Base-by-base conservation (phyloP, 2,797 vertebrate species). In the Ficedula albicollis region DNA sequence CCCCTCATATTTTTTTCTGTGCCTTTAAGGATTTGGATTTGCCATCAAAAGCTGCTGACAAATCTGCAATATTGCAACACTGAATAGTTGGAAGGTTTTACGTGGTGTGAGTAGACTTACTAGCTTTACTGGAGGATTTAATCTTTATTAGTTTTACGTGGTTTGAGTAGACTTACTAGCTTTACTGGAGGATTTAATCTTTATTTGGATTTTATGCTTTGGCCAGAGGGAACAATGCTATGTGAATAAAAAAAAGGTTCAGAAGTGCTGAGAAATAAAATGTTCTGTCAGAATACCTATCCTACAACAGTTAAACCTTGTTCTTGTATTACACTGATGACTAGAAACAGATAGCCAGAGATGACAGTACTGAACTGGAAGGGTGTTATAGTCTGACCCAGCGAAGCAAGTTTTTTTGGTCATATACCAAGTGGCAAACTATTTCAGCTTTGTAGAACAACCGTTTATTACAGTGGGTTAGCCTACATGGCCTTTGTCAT, bases 171-270 rank as follows among this genome's bases (percentile, higher is more conserved):
- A 34, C 48, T 79, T 79, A 41, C 7, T 84, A 62, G 43, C 21
- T 91, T 92, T 87, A 79, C 67, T 89, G 36, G 26, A 79, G 52
- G 46, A 79, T 94, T 86, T 90, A 44, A 32, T 34, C n/a, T 79
- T 72, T 93, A 59, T 89, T 87, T 82, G 51, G 39, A 38, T 87
- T 82, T 93, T 92, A 34, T 78, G 17, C 51, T 81, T 82, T 89
- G 59, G 55, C 51, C 1, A 1, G 74, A 76, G 46, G 51, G 44
- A 85, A 19, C 20, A 46, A 11, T 69, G 43, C 43, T 66, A 13
- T 76, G 21, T 76, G 59, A 84, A 84, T 55, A 86, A 88, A 78
- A 56, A 48, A 39, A 56, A 64, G 27, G 6, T 84, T 88, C 39
- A 58, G 60, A 90, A 92, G 26, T 66, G 39, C 36, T 73, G 49